phyloP scores from a whole-genome alignment of 64 coral and sea anemone species.

The Montipora cactus region DNA sequence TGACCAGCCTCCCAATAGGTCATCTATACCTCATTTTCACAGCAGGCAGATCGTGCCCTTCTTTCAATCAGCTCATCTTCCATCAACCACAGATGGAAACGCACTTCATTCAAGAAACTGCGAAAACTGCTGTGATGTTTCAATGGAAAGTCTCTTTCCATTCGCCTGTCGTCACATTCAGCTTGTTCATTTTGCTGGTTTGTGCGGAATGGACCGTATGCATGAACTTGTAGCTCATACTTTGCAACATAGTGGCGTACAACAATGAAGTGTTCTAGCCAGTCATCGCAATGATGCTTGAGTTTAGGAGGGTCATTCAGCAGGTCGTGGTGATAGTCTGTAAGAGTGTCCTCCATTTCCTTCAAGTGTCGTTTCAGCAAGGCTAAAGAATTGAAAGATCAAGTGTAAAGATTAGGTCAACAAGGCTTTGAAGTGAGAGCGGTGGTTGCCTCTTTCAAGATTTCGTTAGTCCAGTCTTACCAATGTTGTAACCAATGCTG shows the following conservation, averaged over 20 bases:
- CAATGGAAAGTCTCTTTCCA: constrained; percentile 65
- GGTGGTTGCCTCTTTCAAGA: neutral
- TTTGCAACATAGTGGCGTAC: constrained; percentile 75
- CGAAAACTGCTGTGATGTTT: constrained; percentile 42
- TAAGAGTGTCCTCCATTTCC: constrained; percentile 41
- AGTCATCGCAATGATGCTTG: neutral
- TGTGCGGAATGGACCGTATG: constrained; percentile 47
- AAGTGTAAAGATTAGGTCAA: neutral
- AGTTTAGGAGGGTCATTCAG: constrained; percentile 21
- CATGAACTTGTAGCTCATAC: constrained; percentile 73
- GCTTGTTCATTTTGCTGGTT: constrained; percentile 1
- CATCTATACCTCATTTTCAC: constrained; percentile 24
- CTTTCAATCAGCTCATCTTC: constrained; percentile 71
- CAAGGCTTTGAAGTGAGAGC: neutral
- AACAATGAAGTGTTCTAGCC: constrained; percentile 65
- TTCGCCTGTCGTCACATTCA: constrained; percentile 30
- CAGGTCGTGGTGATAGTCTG: neutral
- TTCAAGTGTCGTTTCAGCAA: constrained; percentile 39
- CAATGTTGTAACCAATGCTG: constrained; percentile 37
- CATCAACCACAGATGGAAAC: constrained; percentile 75
- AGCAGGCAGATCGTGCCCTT: constrained; percentile 41
- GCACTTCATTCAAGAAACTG: constrained; percentile 69
- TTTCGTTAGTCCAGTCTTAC: neutral
- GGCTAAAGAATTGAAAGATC: neutral
- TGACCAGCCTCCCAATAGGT: neutral